Conservation (phyloP, 2,113 vertebrate genomes). For the Conger conger region DNA sequence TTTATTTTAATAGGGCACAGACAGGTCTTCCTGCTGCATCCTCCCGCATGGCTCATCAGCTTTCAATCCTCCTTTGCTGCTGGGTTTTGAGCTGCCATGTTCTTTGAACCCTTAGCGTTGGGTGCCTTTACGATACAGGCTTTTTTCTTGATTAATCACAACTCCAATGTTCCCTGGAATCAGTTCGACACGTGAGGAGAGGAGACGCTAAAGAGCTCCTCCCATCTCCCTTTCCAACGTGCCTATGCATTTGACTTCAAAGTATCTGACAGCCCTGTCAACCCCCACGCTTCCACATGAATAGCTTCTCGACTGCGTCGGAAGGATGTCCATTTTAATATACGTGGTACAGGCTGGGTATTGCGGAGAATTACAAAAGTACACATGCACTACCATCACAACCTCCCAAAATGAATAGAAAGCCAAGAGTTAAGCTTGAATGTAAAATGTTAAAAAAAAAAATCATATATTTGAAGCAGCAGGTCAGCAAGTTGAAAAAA, state of each 20-base stretch:
- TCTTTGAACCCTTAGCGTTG: conserved; percentile 7
- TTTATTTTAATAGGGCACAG: background rate
- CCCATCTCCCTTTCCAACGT: background rate
- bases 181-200: background rate
- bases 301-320: background rate
- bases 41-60: background rate
- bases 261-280: background rate
- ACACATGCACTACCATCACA: background rate
- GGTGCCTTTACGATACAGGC: background rate
- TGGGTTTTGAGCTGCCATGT: background rate
- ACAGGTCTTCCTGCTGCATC: background rate
- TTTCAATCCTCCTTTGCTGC: background rate
- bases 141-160: conserved; percentile 11
- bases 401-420: background rate
- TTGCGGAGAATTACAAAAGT: background rate
- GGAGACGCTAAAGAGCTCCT: background rate
- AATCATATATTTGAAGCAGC: no score
- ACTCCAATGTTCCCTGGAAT: background rate
- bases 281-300: background rate
- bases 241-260: background rate
- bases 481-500: no score
- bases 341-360: background rate
- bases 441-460: no score
- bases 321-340: background rate
- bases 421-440: no score